Conservation (phyloP, 2,888 invertebrate genomes). For the Himalopsyche japonica region DNA sequence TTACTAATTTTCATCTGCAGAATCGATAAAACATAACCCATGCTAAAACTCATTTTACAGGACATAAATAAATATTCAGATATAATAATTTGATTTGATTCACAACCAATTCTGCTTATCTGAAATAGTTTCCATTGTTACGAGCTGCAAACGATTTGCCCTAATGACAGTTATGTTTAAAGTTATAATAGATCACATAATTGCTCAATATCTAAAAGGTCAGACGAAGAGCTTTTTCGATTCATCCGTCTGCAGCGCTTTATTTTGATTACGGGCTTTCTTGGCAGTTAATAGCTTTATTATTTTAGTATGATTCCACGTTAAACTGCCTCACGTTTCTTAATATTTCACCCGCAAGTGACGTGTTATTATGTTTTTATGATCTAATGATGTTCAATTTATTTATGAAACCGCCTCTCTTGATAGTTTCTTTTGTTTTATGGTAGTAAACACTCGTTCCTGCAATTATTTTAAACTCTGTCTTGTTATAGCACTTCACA, state of each 20-base stretch:
- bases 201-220: background rate
- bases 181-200: background rate
- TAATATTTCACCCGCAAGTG: conserved; percentile 6
- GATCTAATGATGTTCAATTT: background rate
- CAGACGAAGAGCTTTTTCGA: background rate
- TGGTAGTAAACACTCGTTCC: background rate
- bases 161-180: background rate
- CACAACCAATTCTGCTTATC: background rate
- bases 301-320: background rate
- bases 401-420: background rate
- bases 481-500: background rate
- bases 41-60: background rate
- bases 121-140: background rate
- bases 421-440: background rate
- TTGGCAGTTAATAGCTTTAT: background rate
- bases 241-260: background rate
- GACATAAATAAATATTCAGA: background rate
- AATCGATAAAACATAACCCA: background rate
- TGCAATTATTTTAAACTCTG: background rate
- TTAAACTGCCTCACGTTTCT: conserved; percentile 8
- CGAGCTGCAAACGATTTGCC: background rate
- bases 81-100: background rate
- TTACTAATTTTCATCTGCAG: too few relatives aligned
- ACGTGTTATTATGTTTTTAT: background rate
- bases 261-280: conserved; percentile 2